These are phyloP conservation scores for Ruditapes philippinarum DNA, from an alignment of 1,140 invertebrate species.

Conservation along the genomic window DNA sequence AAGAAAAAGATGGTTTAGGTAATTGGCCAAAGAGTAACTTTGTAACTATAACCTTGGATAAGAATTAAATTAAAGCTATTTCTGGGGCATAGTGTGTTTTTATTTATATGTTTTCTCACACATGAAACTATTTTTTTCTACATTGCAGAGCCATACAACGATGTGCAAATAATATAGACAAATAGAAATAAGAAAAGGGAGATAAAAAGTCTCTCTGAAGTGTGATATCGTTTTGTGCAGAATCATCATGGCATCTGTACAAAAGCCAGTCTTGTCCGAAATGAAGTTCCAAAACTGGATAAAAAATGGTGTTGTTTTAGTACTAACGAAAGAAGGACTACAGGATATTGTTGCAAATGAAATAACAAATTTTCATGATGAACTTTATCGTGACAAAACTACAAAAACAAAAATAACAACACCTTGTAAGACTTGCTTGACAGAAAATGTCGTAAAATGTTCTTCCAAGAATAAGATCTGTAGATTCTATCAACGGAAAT, in stretches of 20 bases:
- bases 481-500: background rate
- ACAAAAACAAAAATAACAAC: background rate
- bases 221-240: too few species aligned
- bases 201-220: too few species aligned
- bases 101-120: too few species aligned
- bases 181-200: too few species aligned
- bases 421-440: background rate
- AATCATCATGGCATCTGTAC: background rate
- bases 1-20: too few species aligned
- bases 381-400: background rate
- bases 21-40: too few species aligned
- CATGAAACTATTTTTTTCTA: too few species aligned
- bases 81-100: too few species aligned
- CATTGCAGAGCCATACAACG: too few species aligned
- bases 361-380: background rate
- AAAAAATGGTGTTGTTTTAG: background rate
- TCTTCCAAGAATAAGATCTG: background rate
- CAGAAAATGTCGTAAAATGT: background rate
- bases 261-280: background rate
- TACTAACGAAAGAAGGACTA: background rate
- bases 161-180: too few species aligned
- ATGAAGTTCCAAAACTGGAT: background rate
- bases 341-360: background rate
- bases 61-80: too few species aligned
- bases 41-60: too few species aligned